These are phyloP conservation scores for Macrosiphum euphorbiae DNA, from an alignment of 2,888 invertebrate genomes.

Conservation along the genomic window DNA sequence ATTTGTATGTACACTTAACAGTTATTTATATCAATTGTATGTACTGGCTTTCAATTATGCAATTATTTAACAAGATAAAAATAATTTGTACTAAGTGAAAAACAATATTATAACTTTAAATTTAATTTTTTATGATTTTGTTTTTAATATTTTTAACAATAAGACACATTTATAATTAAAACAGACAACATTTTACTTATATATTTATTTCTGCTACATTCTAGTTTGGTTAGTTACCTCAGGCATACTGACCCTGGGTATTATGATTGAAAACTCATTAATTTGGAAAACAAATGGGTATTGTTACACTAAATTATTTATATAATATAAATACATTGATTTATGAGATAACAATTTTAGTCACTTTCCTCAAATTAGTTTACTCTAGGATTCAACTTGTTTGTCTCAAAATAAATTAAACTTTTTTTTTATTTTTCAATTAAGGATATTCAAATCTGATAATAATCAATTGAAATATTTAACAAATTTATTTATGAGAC, in stretches of 20 bases:
- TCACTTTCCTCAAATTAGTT: background rate
- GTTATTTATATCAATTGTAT: conserved; percentile 6
- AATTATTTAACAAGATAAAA: background rate
- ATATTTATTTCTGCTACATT: background rate
- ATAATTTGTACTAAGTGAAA: background rate
- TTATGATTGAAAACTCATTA: background rate
- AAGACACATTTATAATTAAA: conserved; percentile 4
- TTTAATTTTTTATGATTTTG: background rate
- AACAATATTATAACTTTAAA: conserved; percentile 16
- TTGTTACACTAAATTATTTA: background rate
- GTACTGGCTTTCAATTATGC: background rate
- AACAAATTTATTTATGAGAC: background rate
- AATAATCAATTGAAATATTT: background rate
- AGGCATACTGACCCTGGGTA: background rate
- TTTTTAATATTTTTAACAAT: background rate
- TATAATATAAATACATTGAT: background rate
- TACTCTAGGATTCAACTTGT: background rate
- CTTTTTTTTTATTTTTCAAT: background rate
- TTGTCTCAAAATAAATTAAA: background rate
- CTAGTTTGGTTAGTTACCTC: background rate
- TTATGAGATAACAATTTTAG: background rate
- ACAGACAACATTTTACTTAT: background rate
- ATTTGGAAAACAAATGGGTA: background rate
- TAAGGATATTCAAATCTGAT: background rate
- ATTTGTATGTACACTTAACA: conserved; percentile 18